phyloP scores from a whole-genome alignment of 2,888 invertebrate species.

The Cylloceria caligata region DNA sequence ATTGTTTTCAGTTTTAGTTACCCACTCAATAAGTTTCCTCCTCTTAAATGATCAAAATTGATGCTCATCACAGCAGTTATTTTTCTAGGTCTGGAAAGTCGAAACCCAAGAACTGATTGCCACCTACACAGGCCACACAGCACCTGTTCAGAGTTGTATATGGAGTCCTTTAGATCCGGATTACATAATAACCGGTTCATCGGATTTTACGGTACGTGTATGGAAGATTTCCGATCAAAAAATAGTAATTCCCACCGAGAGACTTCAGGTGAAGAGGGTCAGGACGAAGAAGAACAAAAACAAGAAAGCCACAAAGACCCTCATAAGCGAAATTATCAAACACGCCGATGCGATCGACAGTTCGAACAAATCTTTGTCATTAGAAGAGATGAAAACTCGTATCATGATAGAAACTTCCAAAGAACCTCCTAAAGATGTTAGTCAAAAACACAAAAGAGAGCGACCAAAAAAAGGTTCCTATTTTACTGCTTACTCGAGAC shows the following conservation, averaged over 20 bases:
- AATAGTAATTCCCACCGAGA: conserved; percentile 85
- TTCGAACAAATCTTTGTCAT: conserved; percentile 46
- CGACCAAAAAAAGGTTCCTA: conserved; percentile 66
- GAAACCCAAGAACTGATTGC: conserved; percentile 86
- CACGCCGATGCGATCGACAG: conserved; percentile 36
- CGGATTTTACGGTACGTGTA: conserved; percentile 88
- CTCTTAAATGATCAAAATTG: too few species aligned
- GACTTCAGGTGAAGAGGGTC: conserved; percentile 66
- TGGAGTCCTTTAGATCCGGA: conserved; percentile 89
- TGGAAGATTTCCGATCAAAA: conserved; percentile 85
- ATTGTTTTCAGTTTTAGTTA: too few species aligned
- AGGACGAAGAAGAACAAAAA: conserved; percentile 66
- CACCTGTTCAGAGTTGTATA: conserved; percentile 86
- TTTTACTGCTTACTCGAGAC: conserved; percentile 70
- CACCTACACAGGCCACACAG: conserved; percentile 87
- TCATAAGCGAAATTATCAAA: conserved; percentile 38
- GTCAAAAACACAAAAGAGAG: conserved; percentile 47
- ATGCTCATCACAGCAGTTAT: conserved; percentile 42
- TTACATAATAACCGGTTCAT: conserved; percentile 88
- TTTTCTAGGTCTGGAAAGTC: conserved; percentile 88
- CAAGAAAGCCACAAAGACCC: conserved; percentile 28
- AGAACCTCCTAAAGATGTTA: background rate
- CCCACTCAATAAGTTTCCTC: too few species aligned
- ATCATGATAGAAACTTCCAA: background rate
- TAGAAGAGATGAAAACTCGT: conserved; percentile 23